Evolutionary conservation across 2,888 invertebrate genomes (phyloP).

Genomic region (Copidosoma aretas): DNA sequence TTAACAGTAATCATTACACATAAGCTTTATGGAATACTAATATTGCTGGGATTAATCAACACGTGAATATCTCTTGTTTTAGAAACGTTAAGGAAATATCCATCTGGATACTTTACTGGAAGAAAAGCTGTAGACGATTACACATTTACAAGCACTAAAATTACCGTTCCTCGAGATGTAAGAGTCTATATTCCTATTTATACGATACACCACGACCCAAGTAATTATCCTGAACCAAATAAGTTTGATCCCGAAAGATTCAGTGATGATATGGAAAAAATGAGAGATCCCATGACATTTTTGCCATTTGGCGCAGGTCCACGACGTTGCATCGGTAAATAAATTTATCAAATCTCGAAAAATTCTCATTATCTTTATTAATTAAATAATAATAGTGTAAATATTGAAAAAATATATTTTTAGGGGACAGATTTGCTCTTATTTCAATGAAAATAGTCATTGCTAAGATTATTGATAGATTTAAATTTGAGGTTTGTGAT

Average conservation of each 20-base stretch:
- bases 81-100: conserved; percentile 63
- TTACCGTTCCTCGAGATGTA: conserved; percentile 41
- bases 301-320: conserved; percentile 56
- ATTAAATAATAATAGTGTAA: too few species aligned
- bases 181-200: conserved; percentile 45
- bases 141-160: conserved; percentile 46
- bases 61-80: conserved; percentile 25
- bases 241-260: conserved; percentile 52
- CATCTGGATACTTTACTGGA: conserved; percentile 56
- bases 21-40: conserved; percentile 15
- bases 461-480: conserved; percentile 50
- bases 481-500: conserved; percentile 50
- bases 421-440: conserved; percentile 43
- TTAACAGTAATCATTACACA: neutral
- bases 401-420: neutral
- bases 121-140: conserved; percentile 52
- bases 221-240: conserved; percentile 49
- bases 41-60: too few species aligned
- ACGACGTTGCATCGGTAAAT: conserved; percentile 56
- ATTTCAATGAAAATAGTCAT: conserved; percentile 55
- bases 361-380: neutral
- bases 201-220: conserved; percentile 49
- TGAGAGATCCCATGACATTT: conserved; percentile 46
- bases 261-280: conserved; percentile 36
- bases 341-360: neutral